Percentiles rank a stretch among this genome's conserved stretches.
Evolutionary conservation across 2,797 vertebrate species (phyloP).

Genomic region (Syndactyla subalaris): DNA sequence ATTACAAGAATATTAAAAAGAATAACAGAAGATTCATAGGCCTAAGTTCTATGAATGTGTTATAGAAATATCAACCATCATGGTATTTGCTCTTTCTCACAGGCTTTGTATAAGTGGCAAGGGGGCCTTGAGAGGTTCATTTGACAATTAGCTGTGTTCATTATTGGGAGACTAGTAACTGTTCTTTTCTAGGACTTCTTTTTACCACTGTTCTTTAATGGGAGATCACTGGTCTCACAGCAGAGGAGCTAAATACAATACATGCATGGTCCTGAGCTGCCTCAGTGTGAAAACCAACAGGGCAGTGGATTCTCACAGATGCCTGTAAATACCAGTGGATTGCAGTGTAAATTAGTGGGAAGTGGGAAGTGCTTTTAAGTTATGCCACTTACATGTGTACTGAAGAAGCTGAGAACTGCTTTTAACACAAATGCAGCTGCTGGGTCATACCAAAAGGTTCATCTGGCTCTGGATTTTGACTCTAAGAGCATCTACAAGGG

Average conservation of each 20-base stretch:
- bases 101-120: neutral
- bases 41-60: neutral
- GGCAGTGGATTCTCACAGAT: rapidly evolving
- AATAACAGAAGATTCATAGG: neutral
- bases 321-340: neutral
- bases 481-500: neutral
- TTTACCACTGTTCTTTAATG: neutral
- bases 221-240: neutral
- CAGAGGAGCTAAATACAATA: neutral
- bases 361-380: neutral
- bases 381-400: neutral
- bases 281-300: neutral
- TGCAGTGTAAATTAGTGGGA: neutral
- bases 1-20: neutral
- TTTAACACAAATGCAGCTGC: neutral
- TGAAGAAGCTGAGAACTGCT: neutral
- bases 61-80: neutral
- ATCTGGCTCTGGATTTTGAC: neutral
- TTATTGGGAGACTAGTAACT: neutral
- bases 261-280: neutral
- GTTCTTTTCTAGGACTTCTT: neutral
- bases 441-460: neutral
- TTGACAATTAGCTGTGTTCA: neutral
- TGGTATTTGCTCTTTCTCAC: neutral
- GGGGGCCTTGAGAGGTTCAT: neutral